These are phyloP conservation scores for Anseranas semipalmata DNA, from an alignment of 2,113 vertebrate species.

Conservation along the genomic window DNA sequence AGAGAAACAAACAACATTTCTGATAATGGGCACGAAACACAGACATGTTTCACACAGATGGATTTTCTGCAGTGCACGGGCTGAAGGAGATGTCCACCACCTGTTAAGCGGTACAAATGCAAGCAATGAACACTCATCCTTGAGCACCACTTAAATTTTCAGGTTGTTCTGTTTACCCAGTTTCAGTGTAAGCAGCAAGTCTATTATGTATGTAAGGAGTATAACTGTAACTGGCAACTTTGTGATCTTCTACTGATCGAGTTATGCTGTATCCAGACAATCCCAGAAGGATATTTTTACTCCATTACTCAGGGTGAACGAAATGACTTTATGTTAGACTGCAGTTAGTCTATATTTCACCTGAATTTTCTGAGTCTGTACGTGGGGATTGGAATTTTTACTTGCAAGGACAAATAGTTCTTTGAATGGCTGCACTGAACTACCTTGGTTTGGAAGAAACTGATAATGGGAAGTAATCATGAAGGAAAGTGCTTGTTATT, in stretches of 20 bases:
- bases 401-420: background rate
- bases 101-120: background rate
- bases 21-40: background rate
- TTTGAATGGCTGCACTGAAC: background rate
- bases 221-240: background rate
- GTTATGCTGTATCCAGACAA: background rate
- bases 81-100: background rate
- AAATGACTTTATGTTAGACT: background rate
- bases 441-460: background rate
- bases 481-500: background rate
- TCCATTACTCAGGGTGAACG: rapidly evolving
- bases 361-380: background rate
- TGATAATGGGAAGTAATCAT: background rate
- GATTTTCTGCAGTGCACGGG: background rate
- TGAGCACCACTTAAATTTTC: background rate
- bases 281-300: background rate
- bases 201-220: background rate
- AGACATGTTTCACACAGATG: rapidly evolving
- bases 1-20: background rate
- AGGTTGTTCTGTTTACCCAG: background rate
- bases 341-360: background rate
- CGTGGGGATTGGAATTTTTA: background rate
- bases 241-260: rapidly evolving
- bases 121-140: background rate
- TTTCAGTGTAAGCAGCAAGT: background rate